Percentiles rank a stretch among this genome's conserved stretches.
phyloP scores from a whole-genome alignment of 2,113 vertebrate species.

The Python bivittatus region DNA sequence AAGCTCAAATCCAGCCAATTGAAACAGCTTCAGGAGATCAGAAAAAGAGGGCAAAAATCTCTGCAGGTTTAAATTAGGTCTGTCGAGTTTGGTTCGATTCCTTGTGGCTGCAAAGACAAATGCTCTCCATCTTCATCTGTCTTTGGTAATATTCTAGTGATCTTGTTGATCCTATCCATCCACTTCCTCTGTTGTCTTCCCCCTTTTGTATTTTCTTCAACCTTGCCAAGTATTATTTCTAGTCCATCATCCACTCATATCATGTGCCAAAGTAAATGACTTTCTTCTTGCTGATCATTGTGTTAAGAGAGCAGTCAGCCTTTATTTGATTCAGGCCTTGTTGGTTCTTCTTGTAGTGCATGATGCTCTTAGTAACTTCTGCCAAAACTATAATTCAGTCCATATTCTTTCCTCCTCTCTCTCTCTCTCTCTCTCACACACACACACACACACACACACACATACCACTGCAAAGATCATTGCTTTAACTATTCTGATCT shows the following conservation, averaged over 20 bases:
- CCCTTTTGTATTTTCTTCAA: neutral
- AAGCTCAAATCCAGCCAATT: neutral
- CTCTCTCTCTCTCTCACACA: neutral
- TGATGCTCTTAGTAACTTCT: neutral
- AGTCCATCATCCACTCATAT: neutral
- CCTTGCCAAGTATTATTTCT: neutral
- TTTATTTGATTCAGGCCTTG: neutral
- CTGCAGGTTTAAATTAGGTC: neutral
- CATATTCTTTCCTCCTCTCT: neutral
- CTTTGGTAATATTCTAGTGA: neutral
- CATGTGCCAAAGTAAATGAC: neutral
- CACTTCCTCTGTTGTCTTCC: neutral
- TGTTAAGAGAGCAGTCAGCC: neutral
- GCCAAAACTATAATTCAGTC: neutral
- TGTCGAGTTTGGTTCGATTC: neutral
- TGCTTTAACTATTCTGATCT: neutral
- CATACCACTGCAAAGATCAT: neutral
- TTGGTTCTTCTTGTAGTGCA: neutral
- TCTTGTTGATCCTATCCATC: neutral
- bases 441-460: too few species aligned
- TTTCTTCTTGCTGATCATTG: neutral
- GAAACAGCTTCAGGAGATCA: neutral
- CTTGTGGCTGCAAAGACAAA: neutral
- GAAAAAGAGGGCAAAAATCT: neutral
- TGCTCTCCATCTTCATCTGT: neutral